Conservation (phyloP, 2,797 vertebrate species). For the Eulemur albifrons region DNA sequence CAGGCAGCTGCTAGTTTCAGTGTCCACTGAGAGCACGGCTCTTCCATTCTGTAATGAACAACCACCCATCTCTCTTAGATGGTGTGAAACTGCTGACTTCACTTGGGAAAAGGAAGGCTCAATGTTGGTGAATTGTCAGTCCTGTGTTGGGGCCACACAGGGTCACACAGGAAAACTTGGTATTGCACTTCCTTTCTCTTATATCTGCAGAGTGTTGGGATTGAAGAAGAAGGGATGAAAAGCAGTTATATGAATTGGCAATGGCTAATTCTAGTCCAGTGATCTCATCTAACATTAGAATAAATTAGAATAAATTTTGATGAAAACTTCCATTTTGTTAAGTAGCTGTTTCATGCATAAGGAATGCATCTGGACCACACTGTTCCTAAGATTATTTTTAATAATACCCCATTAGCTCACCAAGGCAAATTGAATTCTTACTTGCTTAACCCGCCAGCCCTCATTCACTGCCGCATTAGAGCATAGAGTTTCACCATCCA, state of each 20-base stretch:
- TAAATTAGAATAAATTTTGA: not conserved
- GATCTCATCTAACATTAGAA: not conserved
- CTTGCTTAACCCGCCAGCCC: not conserved
- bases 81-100: not conserved
- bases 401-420: not conserved
- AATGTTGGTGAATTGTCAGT: not conserved
- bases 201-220: not conserved
- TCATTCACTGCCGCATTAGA: not conserved
- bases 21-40: not conserved
- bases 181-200: not conserved
- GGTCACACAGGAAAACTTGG: not conserved
- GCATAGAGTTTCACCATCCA: not conserved
- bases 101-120: not conserved
- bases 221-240: not conserved
- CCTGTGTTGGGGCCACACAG: not conserved
- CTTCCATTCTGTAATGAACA: not conserved
- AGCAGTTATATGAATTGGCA: not conserved
- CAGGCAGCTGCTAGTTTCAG: not conserved
- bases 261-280: not conserved
- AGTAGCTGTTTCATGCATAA: not conserved
- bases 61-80: not conserved
- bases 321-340: not conserved
- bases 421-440: not conserved
- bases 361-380: not conserved
- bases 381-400: constrained; percentile 3